Percentiles rank a stretch among this genome's conserved stretches.
phyloP scores from a whole-genome alignment of 2,888 invertebrate genomes.

The Oscheius sp. region DNA sequence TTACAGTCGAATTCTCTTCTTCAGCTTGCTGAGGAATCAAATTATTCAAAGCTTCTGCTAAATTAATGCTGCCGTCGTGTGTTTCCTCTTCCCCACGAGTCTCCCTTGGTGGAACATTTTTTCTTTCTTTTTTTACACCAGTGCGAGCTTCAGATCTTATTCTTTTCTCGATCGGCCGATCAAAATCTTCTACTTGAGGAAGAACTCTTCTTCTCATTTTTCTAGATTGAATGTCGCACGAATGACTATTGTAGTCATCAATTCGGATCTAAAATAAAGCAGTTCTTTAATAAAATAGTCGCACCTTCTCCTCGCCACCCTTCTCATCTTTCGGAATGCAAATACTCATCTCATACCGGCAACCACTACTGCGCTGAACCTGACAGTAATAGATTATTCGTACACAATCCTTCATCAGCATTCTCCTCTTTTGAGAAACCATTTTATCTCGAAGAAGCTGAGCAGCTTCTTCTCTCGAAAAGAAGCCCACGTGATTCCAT shows the following conservation, averaged over 20 bases:
- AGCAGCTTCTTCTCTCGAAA: slow-evolving; percentile 20
- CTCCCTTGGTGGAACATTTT: neutral
- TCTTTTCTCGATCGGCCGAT: slow-evolving; percentile 23
- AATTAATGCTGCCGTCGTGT: neutral
- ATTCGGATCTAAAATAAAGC: slow-evolving; percentile 7
- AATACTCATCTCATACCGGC: slow-evolving; percentile 31
- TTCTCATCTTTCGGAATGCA: slow-evolving; percentile 17
- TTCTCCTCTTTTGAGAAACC: slow-evolving; percentile 31
- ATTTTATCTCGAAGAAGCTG: slow-evolving; percentile 13
- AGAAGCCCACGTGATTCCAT: slow-evolving; percentile 22
- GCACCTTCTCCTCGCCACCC: slow-evolving; percentile 21
- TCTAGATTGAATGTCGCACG: slow-evolving; percentile 4
- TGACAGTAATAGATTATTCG: slow-evolving; percentile 32
- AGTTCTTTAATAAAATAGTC: neutral
- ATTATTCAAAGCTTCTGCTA: neutral
- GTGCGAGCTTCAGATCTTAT: neutral
- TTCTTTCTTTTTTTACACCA: neutral
- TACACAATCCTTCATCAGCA: slow-evolving; percentile 26
- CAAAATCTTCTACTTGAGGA: slow-evolving; percentile 24
- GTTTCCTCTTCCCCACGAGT: neutral
- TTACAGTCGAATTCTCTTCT: slow-evolving; percentile 1
- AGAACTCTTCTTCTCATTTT: neutral
- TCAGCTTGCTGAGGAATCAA: neutral
- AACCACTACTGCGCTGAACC: slow-evolving; percentile 22
- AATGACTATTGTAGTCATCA: slow-evolving; percentile 5